Base-by-base conservation (phyloP, 2,113 vertebrate genomes). In the Pavo muticus region DNA sequence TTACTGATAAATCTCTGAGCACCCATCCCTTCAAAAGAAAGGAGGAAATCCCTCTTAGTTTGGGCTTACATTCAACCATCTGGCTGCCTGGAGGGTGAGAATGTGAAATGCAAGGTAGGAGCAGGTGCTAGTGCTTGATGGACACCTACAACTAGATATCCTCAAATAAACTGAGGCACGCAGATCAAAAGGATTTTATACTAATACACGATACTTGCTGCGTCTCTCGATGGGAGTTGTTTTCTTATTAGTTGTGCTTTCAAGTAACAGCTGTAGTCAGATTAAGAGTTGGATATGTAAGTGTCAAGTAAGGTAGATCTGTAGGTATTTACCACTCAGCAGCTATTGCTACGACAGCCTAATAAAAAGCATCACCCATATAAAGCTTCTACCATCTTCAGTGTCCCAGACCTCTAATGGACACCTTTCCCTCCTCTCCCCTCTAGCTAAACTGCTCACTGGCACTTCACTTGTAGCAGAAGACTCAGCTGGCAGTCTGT, bases 11-110 rank as follows among this genome's bases (percentile, higher is more conserved):
- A 71, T 42, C 70, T 91, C 91, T 72, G 54, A 83, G 65, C 84
- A 88, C 18, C 63, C 27, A 0, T 35, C 69, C 81, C 42, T 74
- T 71, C 42, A 17, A 50, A 91, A 75, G 48, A 77, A 79, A 89
- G 92, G 86, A 83, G 21, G 76, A 94, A 91, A 94, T 81, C 48
- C 61, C 64, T 29, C 59, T 80, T 48, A 30, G 54, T 95, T 94
- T 87, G 85, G 73, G 75, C 39, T 87, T 65, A 35, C 11, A 48
- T 70, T 85, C 80, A 95, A 56, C 85, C 88, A 92, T 65, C 88
- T 92, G 76, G 32, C 56, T 89, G 48, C 56, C 73, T 16, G 7
- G 8, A 42, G 78, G 73, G 73, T 67, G 45, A 48, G 88, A 74
- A 75, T 21, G 21, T 17, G 25, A 70, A 74, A 32, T 14, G 10